Evolutionary conservation across 1,140 invertebrate genomes (phyloP), one percentile per base, ranked within the genome.

Genomic region (Calycopis cecrops): DNA sequence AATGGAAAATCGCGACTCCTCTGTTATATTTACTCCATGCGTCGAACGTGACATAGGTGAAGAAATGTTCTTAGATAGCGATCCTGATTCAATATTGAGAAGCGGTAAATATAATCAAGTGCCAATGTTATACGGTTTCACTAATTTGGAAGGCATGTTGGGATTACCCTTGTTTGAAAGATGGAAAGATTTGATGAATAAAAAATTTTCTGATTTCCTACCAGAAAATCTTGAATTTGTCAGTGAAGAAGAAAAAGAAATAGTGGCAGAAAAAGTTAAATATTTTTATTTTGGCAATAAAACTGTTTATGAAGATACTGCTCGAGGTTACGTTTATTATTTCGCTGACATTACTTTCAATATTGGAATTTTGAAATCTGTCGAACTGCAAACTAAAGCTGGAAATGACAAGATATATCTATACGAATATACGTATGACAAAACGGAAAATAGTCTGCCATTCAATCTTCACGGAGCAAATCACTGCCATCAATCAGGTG

Each of bases 161-260:
- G 28, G 47, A 48, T n/a, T 48, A 28, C 1, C 18, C 2, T 48
- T 33, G 1, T 48, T 48, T 21, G 10, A 21, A 11, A 48, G 8
- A 8, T 48, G 47, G 62, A 63, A 64, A 44, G 56, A 63, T 21
- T 16, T 17, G 49, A 70, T 74, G 67, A 72, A 72, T 51, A 14
- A 57, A 38, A 66, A 64, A 9, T 69, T 69, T 56, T 48, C 62
- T 9, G 34, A 63, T 4, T 69, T 67, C 35, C 38, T 72, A 12
- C 67, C 67, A 28, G 50, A 21, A 6, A 61, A 72, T 52, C 61
- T 72, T 16, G 8, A 49, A 11, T 72, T 69, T 38, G 8, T 42
- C 14, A 57, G 35, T 42, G 52, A 67, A 0, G 40, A 57, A 37
- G 60, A 62, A 44, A 60, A 42, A 54, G 18, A 61, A 18, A 17